Evolutionary conservation across 2,888 invertebrate species (phyloP).

Genomic region (Cantharis lateralis): DNA sequence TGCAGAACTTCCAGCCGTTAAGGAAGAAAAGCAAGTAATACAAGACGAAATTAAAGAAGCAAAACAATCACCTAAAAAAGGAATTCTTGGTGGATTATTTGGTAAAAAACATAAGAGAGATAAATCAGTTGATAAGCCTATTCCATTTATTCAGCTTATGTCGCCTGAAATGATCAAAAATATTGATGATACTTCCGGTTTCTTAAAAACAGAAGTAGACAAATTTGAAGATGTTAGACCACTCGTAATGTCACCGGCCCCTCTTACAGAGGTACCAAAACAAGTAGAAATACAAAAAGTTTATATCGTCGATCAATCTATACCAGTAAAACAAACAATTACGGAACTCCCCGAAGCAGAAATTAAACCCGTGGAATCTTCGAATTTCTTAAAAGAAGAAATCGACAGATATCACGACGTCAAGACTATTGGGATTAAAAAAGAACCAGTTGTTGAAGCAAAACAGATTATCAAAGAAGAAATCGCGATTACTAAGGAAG

Average conservation of each 20-base stretch:
- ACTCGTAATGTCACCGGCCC: neutral
- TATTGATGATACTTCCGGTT: conserved; percentile 43
- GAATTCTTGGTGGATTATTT: conserved; percentile 34
- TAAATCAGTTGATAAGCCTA: neutral
- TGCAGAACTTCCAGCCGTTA: too few relatives aligned
- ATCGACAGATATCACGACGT: conserved; percentile 37
- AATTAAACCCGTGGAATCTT: too few relatives aligned
- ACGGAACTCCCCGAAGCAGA: too few relatives aligned
- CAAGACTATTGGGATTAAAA: conserved; percentile 16
- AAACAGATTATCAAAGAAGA: neutral
- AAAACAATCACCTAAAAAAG: conserved; percentile 6
- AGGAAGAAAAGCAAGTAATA: neutral
- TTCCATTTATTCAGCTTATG: conserved; percentile 4
- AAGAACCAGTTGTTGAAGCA: neutral
- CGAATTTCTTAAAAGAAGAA: conserved; percentile 35
- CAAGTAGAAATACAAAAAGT: neutral
- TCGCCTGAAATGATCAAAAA: conserved; percentile 37
- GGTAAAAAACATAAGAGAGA: conserved; percentile 33
- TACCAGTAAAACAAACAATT: neutral
- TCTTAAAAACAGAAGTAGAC: conserved; percentile 43
- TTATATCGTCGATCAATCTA: conserved; percentile 12
- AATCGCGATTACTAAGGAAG: neutral
- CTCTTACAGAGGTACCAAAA: neutral
- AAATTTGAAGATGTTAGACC: conserved; percentile 45
- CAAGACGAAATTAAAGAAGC: neutral